These are phyloP conservation scores for Acromyrmex charruanus DNA, from an alignment of 1,140 invertebrate genomes.

Conservation along the genomic window DNA sequence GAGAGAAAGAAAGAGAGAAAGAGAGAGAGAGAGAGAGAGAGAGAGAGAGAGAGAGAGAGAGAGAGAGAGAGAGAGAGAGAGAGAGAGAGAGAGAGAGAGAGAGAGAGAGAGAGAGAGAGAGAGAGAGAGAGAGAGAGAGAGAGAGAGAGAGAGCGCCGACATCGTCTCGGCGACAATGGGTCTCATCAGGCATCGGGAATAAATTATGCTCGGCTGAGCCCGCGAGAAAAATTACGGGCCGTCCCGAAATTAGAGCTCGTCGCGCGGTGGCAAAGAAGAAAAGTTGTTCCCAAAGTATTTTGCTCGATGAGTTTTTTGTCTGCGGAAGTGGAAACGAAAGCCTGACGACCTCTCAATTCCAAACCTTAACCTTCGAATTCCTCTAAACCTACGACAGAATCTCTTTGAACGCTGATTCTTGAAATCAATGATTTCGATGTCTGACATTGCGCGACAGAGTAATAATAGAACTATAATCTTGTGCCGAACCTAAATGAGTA, in stretches of 20 bases:
- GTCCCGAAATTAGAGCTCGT: slow-evolving; percentile 66
- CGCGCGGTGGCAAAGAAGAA: slow-evolving; percentile 14
- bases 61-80: neutral
- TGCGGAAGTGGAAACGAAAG: slow-evolving; percentile 16
- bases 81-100: slow-evolving; percentile 1
- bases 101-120: neutral
- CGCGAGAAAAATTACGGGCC: slow-evolving; percentile 80
- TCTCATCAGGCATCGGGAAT: slow-evolving; percentile 85
- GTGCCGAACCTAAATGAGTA: neutral
- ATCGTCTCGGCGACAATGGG: slow-evolving; percentile 78
- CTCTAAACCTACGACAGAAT: neutral
- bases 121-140: neutral
- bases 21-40: neutral
- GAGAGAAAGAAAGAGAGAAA: neutral
- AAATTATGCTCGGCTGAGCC: slow-evolving; percentile 79
- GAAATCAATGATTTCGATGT: neutral
- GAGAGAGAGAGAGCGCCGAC: slow-evolving; percentile 51
- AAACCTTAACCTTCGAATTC: slow-evolving; percentile 6
- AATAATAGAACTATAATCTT: neutral
- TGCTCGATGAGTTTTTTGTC: slow-evolving; percentile 52
- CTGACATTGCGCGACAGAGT: neutral
- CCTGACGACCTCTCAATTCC: neutral
- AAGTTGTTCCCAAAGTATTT: slow-evolving; percentile 36
- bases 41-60: slow-evolving; percentile 15
- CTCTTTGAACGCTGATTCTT: neutral